These are phyloP conservation scores for Propithecus perrieri DNA, from an alignment of 2,797 vertebrate genomes.

Conservation along the genomic window DNA sequence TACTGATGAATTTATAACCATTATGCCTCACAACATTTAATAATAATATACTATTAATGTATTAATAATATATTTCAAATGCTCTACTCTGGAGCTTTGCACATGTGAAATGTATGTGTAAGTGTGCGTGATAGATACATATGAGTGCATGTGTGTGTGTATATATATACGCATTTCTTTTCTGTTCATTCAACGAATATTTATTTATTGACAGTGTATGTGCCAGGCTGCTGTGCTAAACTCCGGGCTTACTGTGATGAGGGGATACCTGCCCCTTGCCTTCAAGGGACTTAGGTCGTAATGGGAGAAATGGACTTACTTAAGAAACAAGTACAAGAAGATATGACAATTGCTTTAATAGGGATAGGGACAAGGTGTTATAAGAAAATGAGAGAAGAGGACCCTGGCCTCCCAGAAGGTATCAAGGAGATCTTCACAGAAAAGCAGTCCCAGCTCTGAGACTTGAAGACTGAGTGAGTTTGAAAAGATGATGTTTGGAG, in stretches of 20 bases:
- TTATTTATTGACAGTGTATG: neutral
- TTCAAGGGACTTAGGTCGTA: neutral
- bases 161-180: fast-evolving
- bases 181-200: neutral
- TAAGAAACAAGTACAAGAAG: neutral
- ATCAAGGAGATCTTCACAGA: neutral
- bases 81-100: neutral
- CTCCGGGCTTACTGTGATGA: neutral
- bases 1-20: neutral
- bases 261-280: neutral
- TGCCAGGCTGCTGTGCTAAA: neutral
- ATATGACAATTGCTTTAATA: neutral
- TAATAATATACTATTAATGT: neutral
- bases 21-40: neutral
- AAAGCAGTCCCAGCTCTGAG: neutral
- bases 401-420: neutral
- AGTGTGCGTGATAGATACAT: neutral
- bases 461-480: neutral
- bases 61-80: neutral
- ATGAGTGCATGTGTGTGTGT: neutral
- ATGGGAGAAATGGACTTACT: neutral
- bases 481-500: neutral
- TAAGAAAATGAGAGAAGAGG: neutral
- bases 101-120: neutral
- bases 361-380: neutral